A percentile compares a stretch with the other conserved stretches of the same genome.
These are phyloP conservation scores for Eleutherodactylus coqui DNA, from an alignment of 2,797 vertebrate genomes.

Conservation along the genomic window DNA sequence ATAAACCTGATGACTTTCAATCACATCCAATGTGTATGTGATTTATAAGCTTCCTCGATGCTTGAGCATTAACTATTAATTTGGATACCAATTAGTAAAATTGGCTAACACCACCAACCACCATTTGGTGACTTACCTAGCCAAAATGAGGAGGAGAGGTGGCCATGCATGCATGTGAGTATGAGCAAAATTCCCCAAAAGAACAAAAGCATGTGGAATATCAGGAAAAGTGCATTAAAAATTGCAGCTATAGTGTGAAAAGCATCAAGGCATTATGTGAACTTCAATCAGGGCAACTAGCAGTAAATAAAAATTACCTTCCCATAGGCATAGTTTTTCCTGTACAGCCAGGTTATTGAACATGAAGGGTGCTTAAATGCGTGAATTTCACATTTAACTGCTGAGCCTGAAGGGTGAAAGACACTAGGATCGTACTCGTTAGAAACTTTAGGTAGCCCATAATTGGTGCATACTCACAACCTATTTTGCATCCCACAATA, in stretches of 20 bases:
- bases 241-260: not conserved
- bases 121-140: too few relatives aligned
- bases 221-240: not conserved
- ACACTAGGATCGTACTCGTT: not conserved
- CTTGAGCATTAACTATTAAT: too few relatives aligned
- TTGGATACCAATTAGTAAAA: too few relatives aligned
- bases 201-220: not conserved
- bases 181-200: not conserved
- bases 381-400: not conserved
- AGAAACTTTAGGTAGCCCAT: not conserved
- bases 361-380: not conserved
- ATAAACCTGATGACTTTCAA: too few relatives aligned
- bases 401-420: not conserved
- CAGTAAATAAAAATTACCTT: not conserved
- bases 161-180: too few relatives aligned
- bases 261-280: not conserved
- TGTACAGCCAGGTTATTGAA: not conserved
- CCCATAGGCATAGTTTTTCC: not conserved
- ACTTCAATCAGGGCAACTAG: not conserved
- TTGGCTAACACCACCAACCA: too few relatives aligned
- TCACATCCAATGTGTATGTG: too few relatives aligned
- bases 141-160: too few relatives aligned
- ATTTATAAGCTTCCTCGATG: too few relatives aligned
- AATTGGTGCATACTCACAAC: not conserved
- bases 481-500: not conserved